Percentiles rank a stretch among this genome's conserved stretches.
These are phyloP conservation scores for Blera fallax DNA, from an alignment of 2,888 invertebrate genomes.

Conservation along the genomic window DNA sequence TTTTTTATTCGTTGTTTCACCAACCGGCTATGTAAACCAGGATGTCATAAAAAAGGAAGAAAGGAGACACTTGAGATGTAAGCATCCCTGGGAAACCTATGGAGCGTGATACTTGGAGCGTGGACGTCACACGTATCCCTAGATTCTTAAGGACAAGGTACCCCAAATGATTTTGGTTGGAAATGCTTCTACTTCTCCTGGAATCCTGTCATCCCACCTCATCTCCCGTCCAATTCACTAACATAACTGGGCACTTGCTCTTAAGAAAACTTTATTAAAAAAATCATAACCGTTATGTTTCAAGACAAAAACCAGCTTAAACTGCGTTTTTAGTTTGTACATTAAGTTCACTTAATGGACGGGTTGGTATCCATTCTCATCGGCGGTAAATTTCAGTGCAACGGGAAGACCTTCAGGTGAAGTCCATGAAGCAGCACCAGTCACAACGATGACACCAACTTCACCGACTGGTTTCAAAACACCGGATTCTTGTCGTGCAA, in stretches of 20 bases:
- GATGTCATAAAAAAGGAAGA: too few species aligned
- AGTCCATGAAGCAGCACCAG: conserved; percentile 84
- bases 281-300: neutral
- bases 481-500: conserved; percentile 78
- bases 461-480: conserved; percentile 79
- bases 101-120: too few species aligned
- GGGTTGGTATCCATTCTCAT: conserved; percentile 84
- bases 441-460: conserved; percentile 83
- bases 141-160: too few species aligned
- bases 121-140: too few species aligned
- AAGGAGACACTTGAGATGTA: too few species aligned
- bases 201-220: neutral
- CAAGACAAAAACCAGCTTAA: neutral
- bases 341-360: neutral
- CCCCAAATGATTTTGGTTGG: too few species aligned
- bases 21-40: too few species aligned
- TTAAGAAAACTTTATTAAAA: conserved; percentile 10
- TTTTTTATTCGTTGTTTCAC: too few species aligned
- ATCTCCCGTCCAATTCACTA: neutral
- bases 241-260: neutral
- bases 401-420: conserved; percentile 83
- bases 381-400: conserved; percentile 82
- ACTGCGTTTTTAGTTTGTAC: neutral
- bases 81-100: too few species aligned
- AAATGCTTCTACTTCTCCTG: too few species aligned